Conservation (phyloP, 2,113 vertebrate genomes). For the Calidris pugnax region DNA sequence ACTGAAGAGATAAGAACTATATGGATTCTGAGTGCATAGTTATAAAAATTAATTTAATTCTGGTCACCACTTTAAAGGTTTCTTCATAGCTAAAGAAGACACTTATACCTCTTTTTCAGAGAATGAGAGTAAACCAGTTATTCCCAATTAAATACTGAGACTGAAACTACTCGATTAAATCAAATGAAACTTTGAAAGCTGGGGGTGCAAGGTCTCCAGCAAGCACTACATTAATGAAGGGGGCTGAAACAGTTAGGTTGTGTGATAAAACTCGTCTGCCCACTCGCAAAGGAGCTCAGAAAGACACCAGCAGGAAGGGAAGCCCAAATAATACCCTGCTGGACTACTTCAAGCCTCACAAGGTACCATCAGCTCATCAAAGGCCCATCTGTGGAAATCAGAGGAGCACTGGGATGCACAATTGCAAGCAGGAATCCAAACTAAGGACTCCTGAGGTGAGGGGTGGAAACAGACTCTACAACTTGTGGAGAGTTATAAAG, state of each 20-base stretch:
- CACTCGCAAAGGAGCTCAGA: not conserved
- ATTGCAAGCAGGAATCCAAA: not conserved
- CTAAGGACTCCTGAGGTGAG: not conserved
- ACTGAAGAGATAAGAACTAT: not conserved
- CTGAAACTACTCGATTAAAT: not conserved
- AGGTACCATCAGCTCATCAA: not conserved
- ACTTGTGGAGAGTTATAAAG: no score
- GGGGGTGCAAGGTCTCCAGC: not conserved
- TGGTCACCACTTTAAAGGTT: not conserved
- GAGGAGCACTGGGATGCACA: not conserved
- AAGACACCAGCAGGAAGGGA: fast-evolving
- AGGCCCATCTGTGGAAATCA: not conserved
- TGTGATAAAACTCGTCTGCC: not conserved
- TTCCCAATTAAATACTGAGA: not conserved
- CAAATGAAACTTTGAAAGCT: not conserved
- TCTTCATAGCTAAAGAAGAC: not conserved
- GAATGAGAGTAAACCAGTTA: not conserved
- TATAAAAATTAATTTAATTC: constrained; percentile 8
- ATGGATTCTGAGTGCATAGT: not conserved
- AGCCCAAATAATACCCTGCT: not conserved
- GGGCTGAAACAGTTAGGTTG: not conserved
- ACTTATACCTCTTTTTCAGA: not conserved
- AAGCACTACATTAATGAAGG: not conserved
- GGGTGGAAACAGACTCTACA: no score
- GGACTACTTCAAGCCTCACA: not conserved